Base-by-base conservation (phyloP, 2,888 invertebrate genomes). In the Hybos culiciformis region DNA sequence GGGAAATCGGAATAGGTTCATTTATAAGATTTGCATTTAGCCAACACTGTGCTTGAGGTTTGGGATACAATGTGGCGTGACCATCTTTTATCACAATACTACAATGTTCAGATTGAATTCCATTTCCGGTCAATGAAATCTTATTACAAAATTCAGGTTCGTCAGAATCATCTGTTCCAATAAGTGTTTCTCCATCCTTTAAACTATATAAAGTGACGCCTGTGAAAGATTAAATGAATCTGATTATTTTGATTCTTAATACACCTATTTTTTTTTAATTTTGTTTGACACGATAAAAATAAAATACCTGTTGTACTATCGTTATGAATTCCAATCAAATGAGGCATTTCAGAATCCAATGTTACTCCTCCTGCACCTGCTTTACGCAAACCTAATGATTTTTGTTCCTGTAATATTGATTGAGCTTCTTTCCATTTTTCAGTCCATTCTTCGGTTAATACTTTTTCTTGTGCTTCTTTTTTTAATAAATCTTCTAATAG, bases 361-460 rank as follows among this genome's bases (percentile, higher is more conserved):
- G 90, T 86, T 0, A 91, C 88, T 1, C 92, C 92, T 1, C 92
- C 92, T 1, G 84, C 77, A 0, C 87, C 87, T 34, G 88, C 83
- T 67, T 90, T 91, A 33, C 91, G 70, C 44, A 92, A 67, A 0
- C 88, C 91, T 20, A 90, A 68, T 5, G 88, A 85, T 58, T 83
- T 80, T 64, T 91, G 88, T 58, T 92, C 91, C 59, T 87, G 80
- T 26, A 88, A 67, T 53, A 90, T 90, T 53, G 82, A 81, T 59
- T 90, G 88, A 1, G 90, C 87, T 58, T 86, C 86, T 39, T 85
- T 74, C 92, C 92, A 92, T 61, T 91, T 91, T 60, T 90, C 87
- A 11, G 86, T 81, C 91, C 91, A 92, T 58, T 87, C 85, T 66
- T 90, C 88, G 0, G 90, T 91, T 46, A 92, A 72, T 44, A 79